Evolutionary conservation across 2,113 vertebrate species (phyloP), one percentile per base, ranked within the genome.

Genomic region (Gymnogyps californianus): DNA sequence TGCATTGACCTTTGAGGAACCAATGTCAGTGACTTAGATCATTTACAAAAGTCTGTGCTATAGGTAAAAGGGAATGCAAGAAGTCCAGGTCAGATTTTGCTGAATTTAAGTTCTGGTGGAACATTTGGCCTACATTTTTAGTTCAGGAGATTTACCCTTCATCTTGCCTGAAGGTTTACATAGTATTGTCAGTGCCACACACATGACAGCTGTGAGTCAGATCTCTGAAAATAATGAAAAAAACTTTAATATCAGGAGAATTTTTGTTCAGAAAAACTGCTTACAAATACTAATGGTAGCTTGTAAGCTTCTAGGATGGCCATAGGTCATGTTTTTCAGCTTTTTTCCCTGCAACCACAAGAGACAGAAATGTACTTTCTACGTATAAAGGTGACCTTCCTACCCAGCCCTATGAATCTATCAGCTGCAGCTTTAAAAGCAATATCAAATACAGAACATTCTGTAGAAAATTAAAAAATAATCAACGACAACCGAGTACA

Each of bases 271-370:
- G 31, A 79, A 84, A 82, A 92, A 91, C 38, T 78, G n/a, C n/a
- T 95, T 78, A 82, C n/a, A 92, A 85, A 84, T 90, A 82, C 78
- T 87, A 91, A 66, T 59, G 47, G 87, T 64, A 87, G 51, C 59
- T 78, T 89, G n/a, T 87, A 94, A 96, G 65, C 52, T 61, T 61
- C 65, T 72, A 71, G 65, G 51, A 92, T 79, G 61, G 22, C 47
- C 47, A 52, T 6, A 66, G 87, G 69, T 93, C 57, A 76, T 64
- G 42, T 64, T 95, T 92, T 85, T 85, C 70, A 88, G 78, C 57
- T 51, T 92, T 94, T 84, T 61, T 58, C 28, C 28, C 66, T 82
- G 61, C 18, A 93, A 61, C 19, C 61, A 79, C 52, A 67, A 76
- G 64, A 75, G 74, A 93, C 21, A 93, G 61, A 95, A 79, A 76